Percentiles rank a stretch among this genome's conserved stretches.
Evolutionary conservation across 2,797 vertebrate genomes (phyloP).

Genomic region (Rhincodon typus): DNA sequence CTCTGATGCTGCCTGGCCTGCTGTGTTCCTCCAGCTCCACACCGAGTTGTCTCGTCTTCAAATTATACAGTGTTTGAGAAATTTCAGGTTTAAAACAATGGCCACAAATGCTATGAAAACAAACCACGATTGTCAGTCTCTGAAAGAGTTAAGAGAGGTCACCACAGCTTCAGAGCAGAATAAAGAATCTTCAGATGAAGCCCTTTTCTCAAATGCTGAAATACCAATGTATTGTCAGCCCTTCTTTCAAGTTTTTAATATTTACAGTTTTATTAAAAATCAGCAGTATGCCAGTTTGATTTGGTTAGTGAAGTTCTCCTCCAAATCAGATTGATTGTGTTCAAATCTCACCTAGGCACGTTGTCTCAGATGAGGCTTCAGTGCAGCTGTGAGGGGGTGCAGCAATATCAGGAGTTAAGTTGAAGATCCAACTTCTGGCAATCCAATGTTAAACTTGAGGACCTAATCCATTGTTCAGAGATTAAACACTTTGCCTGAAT

Average conservation of each 20-base stretch:
- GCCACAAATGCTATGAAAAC: not conserved
- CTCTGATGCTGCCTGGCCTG: too few relatives aligned
- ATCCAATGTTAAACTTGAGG: not conserved
- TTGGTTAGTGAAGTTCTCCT: not conserved
- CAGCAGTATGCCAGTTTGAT: not conserved
- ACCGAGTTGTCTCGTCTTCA: too few relatives aligned
- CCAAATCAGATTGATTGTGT: not conserved
- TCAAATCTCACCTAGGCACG: not conserved
- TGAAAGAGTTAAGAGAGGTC: not conserved
- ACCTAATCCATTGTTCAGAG: not conserved
- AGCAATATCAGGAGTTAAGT: not conserved
- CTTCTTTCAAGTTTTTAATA: not conserved
- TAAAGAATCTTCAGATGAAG: not conserved
- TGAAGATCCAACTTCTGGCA: not conserved
- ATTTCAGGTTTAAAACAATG: too few relatives aligned
- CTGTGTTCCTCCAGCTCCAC: too few relatives aligned
- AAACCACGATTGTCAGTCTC: not conserved
- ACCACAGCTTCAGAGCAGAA: not conserved
- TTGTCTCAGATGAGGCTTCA: not conserved
- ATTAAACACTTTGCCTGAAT: not conserved
- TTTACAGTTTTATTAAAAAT: not conserved
- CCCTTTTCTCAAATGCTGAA: not conserved
- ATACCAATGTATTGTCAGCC: not conserved
- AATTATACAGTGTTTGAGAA: too few relatives aligned
- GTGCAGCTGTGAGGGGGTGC: not conserved